A percentile compares a stretch with the other conserved stretches of the same genome.
These are phyloP conservation scores for Cordilura impudica DNA, from an alignment of 2,888 invertebrate genomes.

Conservation along the genomic window DNA sequence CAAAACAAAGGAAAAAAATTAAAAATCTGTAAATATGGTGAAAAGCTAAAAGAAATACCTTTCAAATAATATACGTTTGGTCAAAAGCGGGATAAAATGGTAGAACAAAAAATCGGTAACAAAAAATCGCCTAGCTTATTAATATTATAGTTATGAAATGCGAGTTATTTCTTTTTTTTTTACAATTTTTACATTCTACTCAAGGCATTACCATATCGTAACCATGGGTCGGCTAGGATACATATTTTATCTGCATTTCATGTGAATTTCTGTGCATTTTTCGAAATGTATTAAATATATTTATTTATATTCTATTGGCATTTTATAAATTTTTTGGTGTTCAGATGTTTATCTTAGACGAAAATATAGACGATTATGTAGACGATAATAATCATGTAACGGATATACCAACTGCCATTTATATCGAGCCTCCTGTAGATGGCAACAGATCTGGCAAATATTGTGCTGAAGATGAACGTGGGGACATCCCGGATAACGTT, in stretches of 20 bases:
- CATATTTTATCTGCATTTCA: background rate
- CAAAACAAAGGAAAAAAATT: no score
- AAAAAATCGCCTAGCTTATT: no score
- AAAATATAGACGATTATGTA: background rate
- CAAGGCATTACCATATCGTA: background rate
- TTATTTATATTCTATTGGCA: background rate
- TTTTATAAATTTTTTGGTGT: no score
- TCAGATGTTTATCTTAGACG: no score
- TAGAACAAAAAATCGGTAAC: no score
- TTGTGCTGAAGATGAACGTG: slow-evolving; percentile 33
- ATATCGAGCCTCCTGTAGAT: slow-evolving; percentile 35
- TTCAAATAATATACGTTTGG: no score
- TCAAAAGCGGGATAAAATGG: no score
- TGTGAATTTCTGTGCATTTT: background rate
- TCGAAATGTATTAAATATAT: background rate
- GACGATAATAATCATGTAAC: background rate
- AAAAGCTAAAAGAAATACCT: no score
- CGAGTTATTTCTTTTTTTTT: background rate
- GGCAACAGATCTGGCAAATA: slow-evolving; percentile 35
- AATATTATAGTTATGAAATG: background rate
- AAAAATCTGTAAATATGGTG: no score
- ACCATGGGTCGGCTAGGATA: slow-evolving; percentile 7
- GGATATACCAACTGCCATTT: slow-evolving; percentile 25
- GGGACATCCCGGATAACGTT: slow-evolving; percentile 45
- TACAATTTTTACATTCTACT: no score